phyloP scores from a whole-genome alignment of 2,113 vertebrate genomes.

The Psittacula cyanocephala region DNA sequence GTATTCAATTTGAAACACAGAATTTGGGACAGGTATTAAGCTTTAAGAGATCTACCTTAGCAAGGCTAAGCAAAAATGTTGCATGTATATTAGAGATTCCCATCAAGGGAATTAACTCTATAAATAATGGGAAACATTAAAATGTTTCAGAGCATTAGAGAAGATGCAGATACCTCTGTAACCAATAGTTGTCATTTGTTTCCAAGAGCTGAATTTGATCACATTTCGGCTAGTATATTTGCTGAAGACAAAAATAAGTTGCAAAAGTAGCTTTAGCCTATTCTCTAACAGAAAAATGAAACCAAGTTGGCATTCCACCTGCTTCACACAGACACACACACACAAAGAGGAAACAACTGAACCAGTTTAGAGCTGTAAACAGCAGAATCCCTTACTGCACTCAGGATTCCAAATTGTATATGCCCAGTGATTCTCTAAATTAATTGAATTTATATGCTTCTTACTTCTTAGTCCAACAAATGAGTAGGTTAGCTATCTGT shows the following conservation, averaged over 20 bases:
- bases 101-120: not conserved
- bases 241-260: not conserved
- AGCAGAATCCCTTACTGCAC: not conserved
- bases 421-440: not conserved
- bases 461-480: not conserved
- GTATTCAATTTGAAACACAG: not conserved
- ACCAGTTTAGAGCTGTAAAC: not conserved
- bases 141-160: not conserved
- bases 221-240: not conserved
- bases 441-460: not conserved
- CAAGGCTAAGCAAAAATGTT: not conserved
- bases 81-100: not conserved
- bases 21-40: not conserved
- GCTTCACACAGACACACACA: not conserved
- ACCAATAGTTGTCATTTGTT: not conserved
- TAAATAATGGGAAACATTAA: not conserved
- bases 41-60: constrained; percentile 19
- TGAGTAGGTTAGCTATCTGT: not conserved
- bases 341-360: not conserved
- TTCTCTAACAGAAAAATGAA: not conserved
- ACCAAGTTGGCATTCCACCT: not conserved
- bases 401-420: not conserved
- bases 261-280: not conserved
- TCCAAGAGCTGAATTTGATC: not conserved
- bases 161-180: not conserved